Base-by-base conservation (phyloP, 2,797 vertebrate genomes). In the Champsocephalus esox region DNA sequence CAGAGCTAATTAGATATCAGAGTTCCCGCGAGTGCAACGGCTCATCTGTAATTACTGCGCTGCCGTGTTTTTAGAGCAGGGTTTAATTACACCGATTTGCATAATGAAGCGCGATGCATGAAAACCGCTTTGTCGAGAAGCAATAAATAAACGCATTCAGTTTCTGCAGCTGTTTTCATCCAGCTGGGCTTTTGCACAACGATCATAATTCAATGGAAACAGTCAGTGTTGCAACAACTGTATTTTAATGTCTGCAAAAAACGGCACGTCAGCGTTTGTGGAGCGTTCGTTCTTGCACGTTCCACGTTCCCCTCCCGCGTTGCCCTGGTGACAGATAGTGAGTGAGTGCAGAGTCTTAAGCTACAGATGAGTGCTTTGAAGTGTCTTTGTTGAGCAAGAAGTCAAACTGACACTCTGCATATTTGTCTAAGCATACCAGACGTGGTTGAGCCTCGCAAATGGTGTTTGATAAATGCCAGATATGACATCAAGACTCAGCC, bases 351-450 rank as follows among this genome's bases (percentile, higher is more conserved):
- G 28, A 72, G 75, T 79, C 49, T 60, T 54, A 5, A 63, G 41
- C 45, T 19, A 17, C 65, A 61, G 43, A 79, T 55, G 38, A 82
- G 71, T 34, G 59, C 84, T 88, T 91, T 88, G 85, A 91, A 90
- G 82, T 64, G 51, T 81, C 71, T 87, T 82, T 86, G 84, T 73
- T 9, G 28, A 57, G 52, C 12, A 45, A 75, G 63, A 81, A 77
- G 76, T 72, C 61, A 21, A 43, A 84, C 73, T 83, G 85, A 85
- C 84, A 90, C 71, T 50, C 46, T 7, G 49, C 77, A 73, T 72
- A 69, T 87, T 89, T 87, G 79, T 84, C 54, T 60, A 58, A 77
- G 83, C 85, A 87, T 88, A 83, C 81, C 87, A 88, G 83, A 80
- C 80, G 59, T 83, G 76, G 76, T 76, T 67, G 70, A 82, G 64